Evolutionary conservation across 2,113 vertebrate genomes (phyloP).

Genomic region (Dissostichus mawsoni): DNA sequence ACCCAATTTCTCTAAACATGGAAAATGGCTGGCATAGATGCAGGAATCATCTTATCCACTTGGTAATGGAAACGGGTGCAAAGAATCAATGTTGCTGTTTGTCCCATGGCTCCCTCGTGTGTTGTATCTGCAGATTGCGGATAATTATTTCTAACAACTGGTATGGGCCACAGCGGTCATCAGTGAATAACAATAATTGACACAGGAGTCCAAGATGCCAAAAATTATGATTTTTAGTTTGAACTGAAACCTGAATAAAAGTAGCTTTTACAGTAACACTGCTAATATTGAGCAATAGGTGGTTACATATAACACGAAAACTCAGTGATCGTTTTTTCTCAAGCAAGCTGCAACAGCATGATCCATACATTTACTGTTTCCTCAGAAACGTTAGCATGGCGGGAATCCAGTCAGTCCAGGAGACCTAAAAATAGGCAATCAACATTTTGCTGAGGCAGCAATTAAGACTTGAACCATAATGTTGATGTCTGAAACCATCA

Average conservation of each 20-base stretch:
- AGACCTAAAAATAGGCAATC: slow-evolving; percentile 59
- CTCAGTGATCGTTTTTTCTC: slow-evolving; percentile 1
- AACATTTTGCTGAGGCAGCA: slow-evolving; percentile 68
- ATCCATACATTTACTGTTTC: slow-evolving; percentile 69
- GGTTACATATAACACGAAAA: slow-evolving; percentile 61
- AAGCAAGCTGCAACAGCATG: slow-evolving; percentile 75
- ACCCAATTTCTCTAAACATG: slow-evolving; percentile 70
- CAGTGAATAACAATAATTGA: slow-evolving; percentile 32
- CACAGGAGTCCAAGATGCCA: slow-evolving; percentile 64
- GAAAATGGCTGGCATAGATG: slow-evolving; percentile 73
- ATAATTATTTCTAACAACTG: background rate
- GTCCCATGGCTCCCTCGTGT: slow-evolving; percentile 51
- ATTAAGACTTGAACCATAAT: slow-evolving; percentile 17
- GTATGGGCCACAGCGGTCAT: background rate
- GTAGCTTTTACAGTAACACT: slow-evolving; percentile 69
- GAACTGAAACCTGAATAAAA: slow-evolving; percentile 72
- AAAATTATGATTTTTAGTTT: slow-evolving; percentile 72
- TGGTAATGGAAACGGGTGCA: slow-evolving; percentile 63
- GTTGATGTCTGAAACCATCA: slow-evolving; percentile 38
- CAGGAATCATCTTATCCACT: slow-evolving; percentile 61
- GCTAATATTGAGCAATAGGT: slow-evolving; percentile 64
- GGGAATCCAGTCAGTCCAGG: slow-evolving; percentile 60
- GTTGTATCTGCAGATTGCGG: slow-evolving; percentile 29
- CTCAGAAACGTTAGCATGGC: slow-evolving; percentile 67
- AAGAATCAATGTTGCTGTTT: slow-evolving; percentile 9